phyloP scores from a whole-genome alignment of 1,140 invertebrate species.

The Zophobas morio region DNA sequence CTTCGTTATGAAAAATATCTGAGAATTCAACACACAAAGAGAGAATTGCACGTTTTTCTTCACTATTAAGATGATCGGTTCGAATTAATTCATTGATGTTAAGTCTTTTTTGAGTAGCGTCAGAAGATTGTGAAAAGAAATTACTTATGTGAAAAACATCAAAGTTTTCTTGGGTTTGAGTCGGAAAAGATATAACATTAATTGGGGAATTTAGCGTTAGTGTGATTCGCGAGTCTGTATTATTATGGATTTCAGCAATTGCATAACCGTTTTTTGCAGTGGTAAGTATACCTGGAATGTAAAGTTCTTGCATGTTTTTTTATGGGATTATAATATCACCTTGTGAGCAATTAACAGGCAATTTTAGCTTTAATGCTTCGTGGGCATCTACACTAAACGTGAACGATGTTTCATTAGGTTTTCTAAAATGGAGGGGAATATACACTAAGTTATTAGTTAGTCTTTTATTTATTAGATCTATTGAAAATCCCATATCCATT shows the following conservation, averaged over 20 bases:
- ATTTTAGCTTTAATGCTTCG: conserved; percentile 6
- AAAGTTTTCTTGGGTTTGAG: neutral
- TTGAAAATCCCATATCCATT: conserved; percentile 47
- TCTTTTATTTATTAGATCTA: conserved; percentile 49
- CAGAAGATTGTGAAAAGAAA: no score
- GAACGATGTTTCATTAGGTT: conserved; percentile 1
- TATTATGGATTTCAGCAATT: neutral
- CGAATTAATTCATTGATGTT: conserved; percentile 8
- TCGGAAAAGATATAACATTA: neutral
- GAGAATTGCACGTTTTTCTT: conserved; percentile 53
- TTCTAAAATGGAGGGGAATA: conserved; percentile 51
- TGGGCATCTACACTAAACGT: conserved; percentile 25
- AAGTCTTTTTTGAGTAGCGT: neutral
- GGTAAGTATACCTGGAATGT: conserved; percentile 6
- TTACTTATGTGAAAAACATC: conserved; percentile 14
- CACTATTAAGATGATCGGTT: conserved; percentile 53
- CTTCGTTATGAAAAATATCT: conserved; percentile 55
- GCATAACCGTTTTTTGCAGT: conserved; percentile 7
- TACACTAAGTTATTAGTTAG: conserved; percentile 39
- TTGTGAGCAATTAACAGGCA: conserved; percentile 15
- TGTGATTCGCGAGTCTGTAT: conserved; percentile 4
- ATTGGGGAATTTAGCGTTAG: conserved; percentile 19
- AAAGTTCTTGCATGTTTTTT: conserved; percentile 25
- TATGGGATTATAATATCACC: conserved; percentile 23
- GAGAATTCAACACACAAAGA: conserved; percentile 53